Evolutionary conservation across 2,113 vertebrate species (phyloP).

Genomic region (Vulpes ferrilata): DNA sequence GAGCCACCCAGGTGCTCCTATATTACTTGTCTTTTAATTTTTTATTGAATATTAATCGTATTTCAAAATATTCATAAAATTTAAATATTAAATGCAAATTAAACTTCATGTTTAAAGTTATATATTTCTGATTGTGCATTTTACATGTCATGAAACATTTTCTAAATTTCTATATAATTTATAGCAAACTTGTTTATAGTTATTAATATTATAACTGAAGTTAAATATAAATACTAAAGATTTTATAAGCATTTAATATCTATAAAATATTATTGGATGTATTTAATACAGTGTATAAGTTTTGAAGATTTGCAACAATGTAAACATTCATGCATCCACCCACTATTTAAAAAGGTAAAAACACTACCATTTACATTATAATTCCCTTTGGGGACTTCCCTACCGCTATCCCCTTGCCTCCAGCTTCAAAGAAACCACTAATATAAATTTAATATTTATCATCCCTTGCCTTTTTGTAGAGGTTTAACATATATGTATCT

Average conservation of each 20-base stretch:
- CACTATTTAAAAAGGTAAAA: constrained; percentile 9
- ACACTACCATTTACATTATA: background rate
- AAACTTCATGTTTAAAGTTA: background rate
- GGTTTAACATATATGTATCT: background rate
- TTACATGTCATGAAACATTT: background rate
- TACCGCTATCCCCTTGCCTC: background rate
- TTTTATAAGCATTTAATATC: background rate
- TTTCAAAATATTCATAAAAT: background rate
- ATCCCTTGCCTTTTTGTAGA: background rate
- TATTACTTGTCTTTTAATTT: background rate
- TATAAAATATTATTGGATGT: background rate
- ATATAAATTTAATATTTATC: background rate
- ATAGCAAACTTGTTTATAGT: background rate
- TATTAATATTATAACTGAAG: background rate
- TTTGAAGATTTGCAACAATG: background rate
- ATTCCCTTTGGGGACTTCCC: background rate
- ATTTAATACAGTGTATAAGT: background rate
- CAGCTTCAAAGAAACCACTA: background rate
- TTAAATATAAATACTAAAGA: background rate
- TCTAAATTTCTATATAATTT: background rate
- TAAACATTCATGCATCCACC: background rate
- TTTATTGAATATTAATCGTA: background rate
- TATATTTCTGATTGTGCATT: background rate
- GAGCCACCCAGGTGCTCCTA: too few relatives aligned
- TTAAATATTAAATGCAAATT: background rate